Evolutionary conservation across 2,113 vertebrate species (phyloP).

Genomic region (Neotoma lepida): DNA sequence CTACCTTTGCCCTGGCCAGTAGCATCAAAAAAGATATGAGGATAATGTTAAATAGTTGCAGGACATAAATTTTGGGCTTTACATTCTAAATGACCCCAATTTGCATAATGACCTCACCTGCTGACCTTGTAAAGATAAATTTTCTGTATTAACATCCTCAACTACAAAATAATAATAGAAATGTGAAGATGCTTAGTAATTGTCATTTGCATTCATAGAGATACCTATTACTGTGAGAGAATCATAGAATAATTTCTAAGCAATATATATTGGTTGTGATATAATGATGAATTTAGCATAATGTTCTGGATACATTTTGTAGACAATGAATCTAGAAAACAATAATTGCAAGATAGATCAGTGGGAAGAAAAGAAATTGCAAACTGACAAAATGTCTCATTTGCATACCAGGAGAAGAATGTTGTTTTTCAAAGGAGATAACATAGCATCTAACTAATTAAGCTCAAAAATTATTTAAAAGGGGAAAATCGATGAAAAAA

Average conservation of each 20-base stretch:
- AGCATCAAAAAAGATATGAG: background rate
- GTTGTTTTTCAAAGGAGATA: background rate
- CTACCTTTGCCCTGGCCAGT: background rate
- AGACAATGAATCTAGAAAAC: background rate
- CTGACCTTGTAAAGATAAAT: background rate
- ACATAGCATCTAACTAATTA: background rate
- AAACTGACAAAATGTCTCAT: background rate
- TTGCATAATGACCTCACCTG: background rate
- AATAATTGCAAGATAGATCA: background rate
- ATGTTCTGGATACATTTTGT: background rate
- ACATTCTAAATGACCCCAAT: background rate
- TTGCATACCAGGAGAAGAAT: background rate
- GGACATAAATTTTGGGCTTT: background rate
- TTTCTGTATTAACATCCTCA: background rate
- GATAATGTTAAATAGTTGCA: background rate
- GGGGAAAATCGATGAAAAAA: background rate
- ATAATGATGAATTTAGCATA: background rate
- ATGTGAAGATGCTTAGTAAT: background rate
- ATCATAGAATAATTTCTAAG: background rate
- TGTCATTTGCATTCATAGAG: background rate
- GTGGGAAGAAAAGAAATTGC: background rate
- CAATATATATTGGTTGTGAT: background rate
- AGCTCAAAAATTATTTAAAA: background rate
- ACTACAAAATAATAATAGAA: background rate
- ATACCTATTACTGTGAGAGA: background rate